Base-by-base conservation (phyloP, 2,113 vertebrate genomes). In the Turnix velox region DNA sequence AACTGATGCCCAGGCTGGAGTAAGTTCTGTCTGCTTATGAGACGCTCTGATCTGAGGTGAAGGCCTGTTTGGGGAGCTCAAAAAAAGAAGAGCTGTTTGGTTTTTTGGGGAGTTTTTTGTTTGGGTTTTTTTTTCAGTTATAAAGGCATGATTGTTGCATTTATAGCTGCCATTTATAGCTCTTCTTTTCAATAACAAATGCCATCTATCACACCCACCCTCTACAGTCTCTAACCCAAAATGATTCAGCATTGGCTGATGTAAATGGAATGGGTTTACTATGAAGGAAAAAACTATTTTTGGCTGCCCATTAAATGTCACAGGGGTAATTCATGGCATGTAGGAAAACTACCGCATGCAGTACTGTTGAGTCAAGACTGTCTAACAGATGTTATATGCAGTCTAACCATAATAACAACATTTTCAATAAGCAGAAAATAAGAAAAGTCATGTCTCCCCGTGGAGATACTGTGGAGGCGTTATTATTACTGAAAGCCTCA, bases 221-320 rank as follows among this genome's bases (percentile, higher is more conserved):
- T 80, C 25, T 76, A 33, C 40, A 73, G 33, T 22, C 30, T 74
- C 22, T 52, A 83, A 63, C 17, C 40, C 48, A 78, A 65, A 90
- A 90, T 75, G 51, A 94, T 72, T 92, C 77, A 89, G 40, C 5
- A 3, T 8, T 93, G 61, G 9, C 86, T 92, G 30, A 45, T 80
- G 46, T 33, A 84, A 89, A 84, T 42, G 57, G 48, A 95, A 94
- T 18, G 31, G 28, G 75, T 87, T 59, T 63, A 55, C 25, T 88
- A 84, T 39, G 90, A 63, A 87, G 57, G 42, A 39, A 90, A 86
- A 57, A 79, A 40, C 4, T 0, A 40, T 33, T 92, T 88, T 78
- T 89, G 57, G 57, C 28, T 79, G 19, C 49, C 33, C 4, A 10
- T 39, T 92, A 89, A 93, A 93, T 75, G 40, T 79, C 84, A 92